Evolutionary conservation across 2,888 invertebrate species (phyloP).

Genomic region (Melieria crassipennis): DNA sequence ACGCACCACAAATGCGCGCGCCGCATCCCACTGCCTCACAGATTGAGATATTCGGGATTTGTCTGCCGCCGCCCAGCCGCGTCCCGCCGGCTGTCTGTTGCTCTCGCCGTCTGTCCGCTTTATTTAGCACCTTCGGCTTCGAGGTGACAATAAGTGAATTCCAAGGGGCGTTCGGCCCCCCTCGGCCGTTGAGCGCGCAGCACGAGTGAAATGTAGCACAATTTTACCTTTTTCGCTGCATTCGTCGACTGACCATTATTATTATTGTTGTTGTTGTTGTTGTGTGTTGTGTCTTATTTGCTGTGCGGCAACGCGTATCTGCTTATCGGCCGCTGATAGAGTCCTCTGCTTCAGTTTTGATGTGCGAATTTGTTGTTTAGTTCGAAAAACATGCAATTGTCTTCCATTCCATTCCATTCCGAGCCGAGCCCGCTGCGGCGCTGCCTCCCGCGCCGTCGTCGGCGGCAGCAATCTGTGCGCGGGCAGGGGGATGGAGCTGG

Average conservation of each 20-base stretch:
- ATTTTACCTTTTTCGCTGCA: conserved; percentile 55
- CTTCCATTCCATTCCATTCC: conserved; percentile 37
- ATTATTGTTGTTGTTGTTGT: conserved; percentile 29
- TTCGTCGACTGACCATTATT: conserved; percentile 42
- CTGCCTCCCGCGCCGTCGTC: neutral
- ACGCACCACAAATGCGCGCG: conserved; percentile 61
- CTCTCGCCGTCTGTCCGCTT: conserved; percentile 38
- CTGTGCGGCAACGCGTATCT: conserved; percentile 28
- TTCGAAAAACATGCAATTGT: conserved; percentile 59
- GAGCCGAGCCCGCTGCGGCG: conserved; percentile 3
- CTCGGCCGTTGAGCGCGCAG: conserved; percentile 37
- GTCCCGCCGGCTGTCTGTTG: conserved; percentile 17
- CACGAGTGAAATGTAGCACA: conserved; percentile 56
- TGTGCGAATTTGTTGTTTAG: conserved; percentile 64
- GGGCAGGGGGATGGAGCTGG: neutral
- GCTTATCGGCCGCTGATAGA: conserved; percentile 51
- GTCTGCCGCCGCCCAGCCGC: conserved; percentile 29
- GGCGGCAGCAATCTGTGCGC: neutral
- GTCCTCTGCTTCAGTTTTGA: conserved; percentile 60
- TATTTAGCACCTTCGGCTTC: conserved; percentile 57
- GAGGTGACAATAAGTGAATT: conserved; percentile 61
- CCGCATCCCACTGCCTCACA: conserved; percentile 38
- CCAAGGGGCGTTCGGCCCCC: conserved; percentile 41
- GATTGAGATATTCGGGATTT: conserved; percentile 65
- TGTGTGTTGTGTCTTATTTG: conserved; percentile 28